phyloP scores from a whole-genome alignment of 2,797 vertebrate species.

The Argyrosomus regius region DNA sequence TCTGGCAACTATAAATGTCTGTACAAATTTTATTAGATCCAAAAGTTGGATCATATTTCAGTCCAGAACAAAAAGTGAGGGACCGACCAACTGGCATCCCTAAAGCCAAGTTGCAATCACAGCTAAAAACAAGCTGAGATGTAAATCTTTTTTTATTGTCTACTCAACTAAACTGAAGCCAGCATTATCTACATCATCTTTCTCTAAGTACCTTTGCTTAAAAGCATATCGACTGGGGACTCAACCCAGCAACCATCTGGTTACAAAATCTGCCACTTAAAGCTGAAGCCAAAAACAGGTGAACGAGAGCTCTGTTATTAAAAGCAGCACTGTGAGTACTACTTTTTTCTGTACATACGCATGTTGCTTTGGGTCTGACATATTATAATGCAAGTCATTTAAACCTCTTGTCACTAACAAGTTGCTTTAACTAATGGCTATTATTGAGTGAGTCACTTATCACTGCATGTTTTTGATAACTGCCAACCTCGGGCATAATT shows the following conservation, averaged over 20 bases:
- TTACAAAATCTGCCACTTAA: slow-evolving; percentile 12
- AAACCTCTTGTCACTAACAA: slow-evolving; percentile 66
- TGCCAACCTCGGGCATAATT: slow-evolving; percentile 74
- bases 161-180: neutral
- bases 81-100: neutral
- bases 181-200: neutral
- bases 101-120: too few species aligned
- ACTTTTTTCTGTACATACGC: slow-evolving; percentile 1
- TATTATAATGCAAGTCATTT: slow-evolving; percentile 43
- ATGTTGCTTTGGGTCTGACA: slow-evolving; percentile 13
- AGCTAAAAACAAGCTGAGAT: neutral
- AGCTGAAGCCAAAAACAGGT: neutral
- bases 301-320: slow-evolving; percentile 6
- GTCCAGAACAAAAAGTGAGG: neutral
- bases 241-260: slow-evolving; percentile 8
- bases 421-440: slow-evolving; percentile 71
- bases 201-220: neutral
- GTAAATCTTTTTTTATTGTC: neutral
- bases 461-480: slow-evolving; percentile 74
- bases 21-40: neutral
- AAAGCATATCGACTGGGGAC: neutral
- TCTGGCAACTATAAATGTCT: neutral
- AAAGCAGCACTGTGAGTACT: neutral
- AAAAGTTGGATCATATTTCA: neutral
- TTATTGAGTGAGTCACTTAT: slow-evolving; percentile 75